Evolutionary conservation across 2,797 vertebrate genomes (phyloP), one percentile per base, ranked within the genome.

Genomic region (Microcaecilia unicolor): DNA sequence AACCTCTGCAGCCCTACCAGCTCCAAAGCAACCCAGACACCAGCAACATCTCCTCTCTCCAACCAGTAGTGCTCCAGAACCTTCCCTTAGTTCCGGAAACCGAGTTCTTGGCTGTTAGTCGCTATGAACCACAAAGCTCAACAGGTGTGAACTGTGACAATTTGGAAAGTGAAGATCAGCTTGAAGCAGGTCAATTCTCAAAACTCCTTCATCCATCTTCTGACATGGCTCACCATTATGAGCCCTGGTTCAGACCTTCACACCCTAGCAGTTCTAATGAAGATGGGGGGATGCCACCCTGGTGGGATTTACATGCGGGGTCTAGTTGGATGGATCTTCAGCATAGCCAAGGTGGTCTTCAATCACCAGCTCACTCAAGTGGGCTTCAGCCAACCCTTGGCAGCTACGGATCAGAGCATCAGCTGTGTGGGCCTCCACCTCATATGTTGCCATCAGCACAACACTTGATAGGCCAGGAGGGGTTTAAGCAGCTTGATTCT

Each of bases 281-380:
- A 9, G 93, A 95, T 8, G 81, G 87, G 60, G 83, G 86, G 1
- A 74, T 89, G 63, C 81, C 86, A 2, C 66, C 86, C 8, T 97
- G 93, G 93, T 97, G 93, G 93, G 93, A 98, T 45, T 82, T 92
- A 31, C 90, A 92, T 48, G 74, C 88, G 3, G 86, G 86, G 10
- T 63, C 89, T 16, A 85, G 84, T 45, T 95, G 91, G 91, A 88
- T 93, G 70, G 91, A 93, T 61, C 75, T 96, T 49, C 89, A 88
- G 36, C 67, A 84, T 1, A 78, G 79, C 17, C 67, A 78, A 7
- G 71, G 66, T 18, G 67, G 80, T 18, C 62, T 85, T 31, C 64
- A 79, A 27, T 66, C 74, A 11, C 52, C 87, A 5, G 78, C 69
- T 25, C 81, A 83, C 10, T 82, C 87, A 0, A 71, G 78, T 18